Evolutionary conservation across 2,113 vertebrate genomes (phyloP), one percentile per base, ranked within the genome.

Genomic region (Corvus hawaiiensis): DNA sequence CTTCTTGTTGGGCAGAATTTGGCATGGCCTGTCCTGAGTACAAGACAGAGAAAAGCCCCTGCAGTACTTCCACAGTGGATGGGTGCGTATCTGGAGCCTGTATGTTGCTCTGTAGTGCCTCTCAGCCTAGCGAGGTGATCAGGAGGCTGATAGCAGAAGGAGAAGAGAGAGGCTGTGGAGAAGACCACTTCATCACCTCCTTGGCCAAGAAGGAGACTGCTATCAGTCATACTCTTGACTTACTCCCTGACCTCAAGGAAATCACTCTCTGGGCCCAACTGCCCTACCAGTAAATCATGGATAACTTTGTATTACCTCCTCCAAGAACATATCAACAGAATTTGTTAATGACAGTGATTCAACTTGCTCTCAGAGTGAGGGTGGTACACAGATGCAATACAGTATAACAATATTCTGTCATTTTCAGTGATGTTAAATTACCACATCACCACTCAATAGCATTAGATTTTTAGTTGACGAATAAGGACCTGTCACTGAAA

Each of bases 31-130:
- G 4, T 26, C 37, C 52, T 28, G 32, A 71, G 13, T 7, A 14
- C 10, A 72, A n/a, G 74, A 41, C 28, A 58, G 23, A 81, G 35
- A 51, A 54, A 75, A 75, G 9, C 48, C 39, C 16, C 58, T 17
- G 35, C 26, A 15, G 13, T 13, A 32, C 10, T 37, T n/a, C 44
- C 7, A 6, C 0, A 1, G 33, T 4, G 27, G 1, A 22, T 13
- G 30, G 41, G 18, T 59, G 41, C 4, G 2, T 19, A 19, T 33
- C 24, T 58, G 46, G 68, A 89, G 21, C 3, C 41, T 3, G 1
- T 15, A 4, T 20, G 28, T 24, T 37, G 32, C 33, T 62, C 41
- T 58, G 30, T 18, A 48, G n/a, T 1, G 3, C 24, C 35, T 35
- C 55, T 52, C 61, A 54, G 22, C 28, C 41, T 77, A 43, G 12